Base-by-base conservation (phyloP, 1,140 invertebrate species). In the Holcopasites calliopsidis region DNA sequence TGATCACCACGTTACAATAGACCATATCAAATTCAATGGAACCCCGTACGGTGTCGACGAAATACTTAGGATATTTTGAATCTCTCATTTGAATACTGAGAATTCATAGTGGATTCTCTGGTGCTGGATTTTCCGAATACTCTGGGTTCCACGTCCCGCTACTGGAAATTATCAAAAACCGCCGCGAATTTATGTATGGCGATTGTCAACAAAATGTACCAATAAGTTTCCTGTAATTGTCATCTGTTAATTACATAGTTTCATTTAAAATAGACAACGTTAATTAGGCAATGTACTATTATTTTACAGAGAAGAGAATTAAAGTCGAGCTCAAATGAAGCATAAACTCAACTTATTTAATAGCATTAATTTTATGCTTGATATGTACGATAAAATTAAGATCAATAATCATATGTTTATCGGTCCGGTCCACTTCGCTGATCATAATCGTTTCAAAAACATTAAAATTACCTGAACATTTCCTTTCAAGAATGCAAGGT, bases 41-140 rank as follows among this genome's bases (percentile, higher is more conserved):
- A 23, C 28, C 3, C 18, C 21, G 13, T 18, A 21, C 16, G n/a
- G 28, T 66, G 38, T 60, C 49, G 31, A n/a, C n/a, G 52, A 57
- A 74, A 66, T 65, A 57, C 26, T 74, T 52, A 13, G 61, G 8
- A 74, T 57, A 47, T 13, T 66, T 65, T 21, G 71, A 65, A 65
- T 74, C 49, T 13, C 57, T 44, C 40, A 4, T 47, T 47, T 13
- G n/a, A 47, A 66, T 66, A 66, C 50, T 28, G 38, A 66, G 61
- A 47, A 74, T 66, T 21, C 5, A 55, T 23, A 13, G 10, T 31
- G 21, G 35, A 57, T 35, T 38, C n/a, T 21, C 13, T 28, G 4
- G 7, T 13, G 16, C 54, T 42, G n/a, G 33, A 31, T 58, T 70
- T 58, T 26, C 40, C 4, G 21, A 31, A 50, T 73, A 26, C 49